These are phyloP conservation scores for Etheostoma nigrum DNA, from an alignment of 2,797 vertebrate species.

Conservation along the genomic window DNA sequence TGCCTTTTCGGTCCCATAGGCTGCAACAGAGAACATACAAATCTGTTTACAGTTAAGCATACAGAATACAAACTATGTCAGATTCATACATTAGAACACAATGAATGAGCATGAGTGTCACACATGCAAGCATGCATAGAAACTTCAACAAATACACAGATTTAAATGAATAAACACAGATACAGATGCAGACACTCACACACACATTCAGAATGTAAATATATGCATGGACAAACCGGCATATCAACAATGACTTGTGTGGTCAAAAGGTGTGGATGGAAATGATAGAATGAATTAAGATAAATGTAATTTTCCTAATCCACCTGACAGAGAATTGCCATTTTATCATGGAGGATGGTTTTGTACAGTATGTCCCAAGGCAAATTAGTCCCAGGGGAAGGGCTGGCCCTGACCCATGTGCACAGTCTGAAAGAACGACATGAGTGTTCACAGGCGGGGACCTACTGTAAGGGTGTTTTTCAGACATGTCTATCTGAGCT, in stretches of 20 bases:
- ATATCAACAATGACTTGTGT: conserved; percentile 8
- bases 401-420: not conserved
- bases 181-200: not conserved
- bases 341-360: not conserved
- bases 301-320: conserved; percentile 37
- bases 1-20: conserved; percentile 16
- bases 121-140: not conserved
- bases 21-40: conserved; percentile 16
- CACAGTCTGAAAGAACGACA: not conserved
- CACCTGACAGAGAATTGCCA: not conserved
- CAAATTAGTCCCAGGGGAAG: not conserved
- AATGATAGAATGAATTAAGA: conserved; percentile 1
- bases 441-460: not conserved
- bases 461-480: not conserved
- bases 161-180: conserved; percentile 28
- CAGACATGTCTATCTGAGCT: not conserved
- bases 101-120: not conserved
- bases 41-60: conserved; percentile 27
- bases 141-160: conserved; percentile 13
- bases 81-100: not conserved
- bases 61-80: conserved; percentile 35
- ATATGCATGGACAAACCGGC: not conserved
- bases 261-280: conserved; percentile 27
- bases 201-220: not conserved
- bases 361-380: not conserved